These are phyloP conservation scores for Synaphobranchus kaupii DNA, from an alignment of 2,797 vertebrate species.

Conservation along the genomic window DNA sequence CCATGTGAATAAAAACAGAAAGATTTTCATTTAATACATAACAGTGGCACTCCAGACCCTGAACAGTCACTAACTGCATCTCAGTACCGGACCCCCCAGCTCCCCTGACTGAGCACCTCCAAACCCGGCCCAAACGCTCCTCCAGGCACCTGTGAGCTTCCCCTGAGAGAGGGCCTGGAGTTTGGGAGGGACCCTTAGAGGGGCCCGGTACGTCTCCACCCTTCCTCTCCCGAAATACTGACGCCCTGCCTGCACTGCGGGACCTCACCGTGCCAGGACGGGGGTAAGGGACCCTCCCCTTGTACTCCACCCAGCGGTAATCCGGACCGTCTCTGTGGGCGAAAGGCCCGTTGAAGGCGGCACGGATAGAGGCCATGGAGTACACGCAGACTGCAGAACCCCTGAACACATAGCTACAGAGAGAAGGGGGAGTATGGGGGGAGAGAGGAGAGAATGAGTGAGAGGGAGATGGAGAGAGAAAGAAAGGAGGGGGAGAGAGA, in stretches of 20 bases:
- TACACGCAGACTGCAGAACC: constrained; percentile 83
- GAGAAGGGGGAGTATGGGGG: not conserved
- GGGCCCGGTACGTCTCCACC: not conserved
- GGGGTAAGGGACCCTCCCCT: constrained; percentile 82
- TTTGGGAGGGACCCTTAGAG: constrained; percentile 11
- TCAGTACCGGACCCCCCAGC: not conserved
- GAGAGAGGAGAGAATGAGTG: not conserved
- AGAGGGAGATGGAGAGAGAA: too few relatives aligned
- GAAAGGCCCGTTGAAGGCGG: constrained; percentile 84
- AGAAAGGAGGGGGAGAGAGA: not conserved
- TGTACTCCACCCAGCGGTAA: constrained; percentile 84
- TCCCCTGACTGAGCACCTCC: constrained; percentile 21
- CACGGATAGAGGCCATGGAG: constrained; percentile 80
- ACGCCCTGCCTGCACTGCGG: too few relatives aligned
- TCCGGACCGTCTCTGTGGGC: constrained; percentile 82
- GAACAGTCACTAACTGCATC: constrained; percentile 37
- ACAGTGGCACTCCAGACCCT: constrained; percentile 34
- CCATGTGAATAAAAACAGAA: constrained; percentile 24
- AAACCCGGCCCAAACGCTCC: constrained; percentile 25
- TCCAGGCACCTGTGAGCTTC: constrained; percentile 30
- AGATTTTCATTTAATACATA: constrained; percentile 30
- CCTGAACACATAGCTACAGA: constrained; percentile 73
- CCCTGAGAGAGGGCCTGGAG: constrained; percentile 4
- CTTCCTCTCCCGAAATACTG: not conserved
- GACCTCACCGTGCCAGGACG: constrained; percentile 81